Conservation (phyloP, 2,797 vertebrate species). For the Eurystomus glaucurus region DNA sequence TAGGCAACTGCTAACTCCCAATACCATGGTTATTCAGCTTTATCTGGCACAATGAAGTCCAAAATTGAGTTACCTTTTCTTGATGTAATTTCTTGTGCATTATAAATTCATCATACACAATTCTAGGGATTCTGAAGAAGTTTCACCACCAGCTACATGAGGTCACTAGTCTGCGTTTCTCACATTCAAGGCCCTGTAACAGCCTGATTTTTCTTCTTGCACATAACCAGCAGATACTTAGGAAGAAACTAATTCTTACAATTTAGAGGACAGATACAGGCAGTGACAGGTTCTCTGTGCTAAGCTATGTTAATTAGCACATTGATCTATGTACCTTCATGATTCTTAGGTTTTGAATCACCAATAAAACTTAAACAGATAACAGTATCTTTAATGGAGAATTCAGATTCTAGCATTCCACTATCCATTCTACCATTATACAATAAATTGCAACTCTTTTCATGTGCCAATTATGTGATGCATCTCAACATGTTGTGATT, state of each 20-base stretch:
- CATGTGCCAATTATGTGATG: neutral
- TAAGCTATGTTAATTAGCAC: neutral
- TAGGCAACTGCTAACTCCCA: neutral
- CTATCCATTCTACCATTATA: neutral
- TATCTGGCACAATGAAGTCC: neutral
- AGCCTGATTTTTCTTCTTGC: neutral
- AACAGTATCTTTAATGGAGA: neutral
- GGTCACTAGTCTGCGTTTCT: neutral
- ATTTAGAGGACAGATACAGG: neutral
- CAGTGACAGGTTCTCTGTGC: neutral
- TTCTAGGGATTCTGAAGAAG: neutral
- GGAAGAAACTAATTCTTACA: neutral
- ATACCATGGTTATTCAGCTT: neutral
- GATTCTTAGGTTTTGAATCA: neutral
- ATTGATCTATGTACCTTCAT: neutral
- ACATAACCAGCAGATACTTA: neutral
- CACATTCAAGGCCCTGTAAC: neutral
- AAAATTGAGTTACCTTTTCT: neutral
- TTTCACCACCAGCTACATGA: neutral
- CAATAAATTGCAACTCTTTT: neutral
- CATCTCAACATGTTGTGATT: neutral
- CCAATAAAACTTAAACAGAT: neutral
- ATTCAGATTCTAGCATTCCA: neutral
- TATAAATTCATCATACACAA: neutral
- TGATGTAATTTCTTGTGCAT: neutral